A percentile compares a stretch with the other conserved stretches of the same genome.
phyloP scores from a whole-genome alignment of 2,888 invertebrate genomes.

The Patella caerulea region DNA sequence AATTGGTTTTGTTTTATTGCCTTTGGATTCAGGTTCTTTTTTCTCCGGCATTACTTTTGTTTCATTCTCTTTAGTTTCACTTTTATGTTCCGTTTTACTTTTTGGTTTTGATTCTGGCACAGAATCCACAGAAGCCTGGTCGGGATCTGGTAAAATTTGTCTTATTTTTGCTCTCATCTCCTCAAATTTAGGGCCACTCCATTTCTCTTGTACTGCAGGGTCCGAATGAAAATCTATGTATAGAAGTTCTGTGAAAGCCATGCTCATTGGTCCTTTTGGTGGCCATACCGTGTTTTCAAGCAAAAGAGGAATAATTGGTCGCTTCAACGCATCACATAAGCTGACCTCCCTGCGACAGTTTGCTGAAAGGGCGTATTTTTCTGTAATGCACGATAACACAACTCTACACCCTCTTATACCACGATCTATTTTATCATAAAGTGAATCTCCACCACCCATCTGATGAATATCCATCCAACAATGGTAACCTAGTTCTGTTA shows the following conservation, averaged over 20 bases:
- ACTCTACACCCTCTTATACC: conserved; percentile 62
- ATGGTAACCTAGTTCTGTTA: conserved; percentile 55
- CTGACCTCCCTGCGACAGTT: conserved; percentile 68
- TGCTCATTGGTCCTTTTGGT: conserved; percentile 67
- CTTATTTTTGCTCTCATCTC: conserved; percentile 48
- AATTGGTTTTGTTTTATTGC: background rate
- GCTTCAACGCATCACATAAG: conserved; percentile 65
- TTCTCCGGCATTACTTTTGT: background rate
- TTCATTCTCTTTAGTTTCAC: background rate
- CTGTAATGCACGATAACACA: conserved; percentile 64
- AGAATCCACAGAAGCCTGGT: background rate
- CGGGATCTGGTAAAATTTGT: conserved; percentile 26
- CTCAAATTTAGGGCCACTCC: conserved; percentile 53
- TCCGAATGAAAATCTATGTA: conserved; percentile 60
- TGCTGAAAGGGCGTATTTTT: conserved; percentile 66
- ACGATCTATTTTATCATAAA: conserved; percentile 68
- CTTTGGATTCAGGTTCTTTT: background rate
- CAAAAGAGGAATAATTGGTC: conserved; percentile 65
- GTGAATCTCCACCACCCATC: conserved; percentile 70
- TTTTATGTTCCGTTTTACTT: background rate
- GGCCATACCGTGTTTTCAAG: conserved; percentile 67
- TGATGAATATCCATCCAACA: conserved; percentile 70
- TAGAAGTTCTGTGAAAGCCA: conserved; percentile 63
- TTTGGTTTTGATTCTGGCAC: background rate
- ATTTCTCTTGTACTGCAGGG: conserved; percentile 42